phyloP scores from a whole-genome alignment of 2,113 vertebrate species.

The Pelecanus crispus region DNA sequence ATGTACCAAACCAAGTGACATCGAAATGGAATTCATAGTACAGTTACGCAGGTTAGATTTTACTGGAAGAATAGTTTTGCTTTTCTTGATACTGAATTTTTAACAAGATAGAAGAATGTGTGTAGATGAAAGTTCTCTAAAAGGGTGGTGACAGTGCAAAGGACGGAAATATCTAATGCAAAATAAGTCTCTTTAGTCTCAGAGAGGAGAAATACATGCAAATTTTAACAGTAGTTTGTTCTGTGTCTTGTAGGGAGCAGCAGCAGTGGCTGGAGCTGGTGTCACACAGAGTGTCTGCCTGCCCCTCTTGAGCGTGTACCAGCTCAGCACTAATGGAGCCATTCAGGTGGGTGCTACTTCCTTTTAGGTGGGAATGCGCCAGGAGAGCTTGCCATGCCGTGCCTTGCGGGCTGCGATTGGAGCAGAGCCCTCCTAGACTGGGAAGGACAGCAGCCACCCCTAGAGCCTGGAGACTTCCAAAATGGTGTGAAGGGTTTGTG shows the following conservation, averaged over 20 bases:
- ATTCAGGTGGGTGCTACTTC: conserved; percentile 78
- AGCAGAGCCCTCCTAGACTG: not conserved
- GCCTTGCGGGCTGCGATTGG: not conserved
- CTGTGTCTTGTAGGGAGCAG: conserved; percentile 79
- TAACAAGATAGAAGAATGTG: not conserved
- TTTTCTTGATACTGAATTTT: not conserved
- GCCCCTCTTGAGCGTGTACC: conserved; percentile 92
- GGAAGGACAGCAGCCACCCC: not conserved
- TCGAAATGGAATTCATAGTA: accelerated
- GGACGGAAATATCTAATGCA: not conserved
- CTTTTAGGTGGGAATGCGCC: not conserved
- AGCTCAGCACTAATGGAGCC: conserved; percentile 82
- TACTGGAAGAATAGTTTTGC: not conserved
- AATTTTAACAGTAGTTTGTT: not conserved
- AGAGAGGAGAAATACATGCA: not conserved
- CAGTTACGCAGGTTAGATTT: not conserved
- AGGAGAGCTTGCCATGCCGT: not conserved
- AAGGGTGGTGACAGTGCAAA: not conserved
- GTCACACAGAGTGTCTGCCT: conserved; percentile 91
- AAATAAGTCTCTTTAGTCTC: not conserved
- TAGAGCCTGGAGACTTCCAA: not conserved
- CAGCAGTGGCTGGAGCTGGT: conserved; percentile 91
- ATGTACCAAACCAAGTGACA: not conserved
- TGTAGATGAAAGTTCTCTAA: not conserved
- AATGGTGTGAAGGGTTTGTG: not conserved